Percentiles rank a stretch among this genome's conserved stretches.
phyloP scores from a whole-genome alignment of 2,888 invertebrate species.

The Heliothis peltigera region DNA sequence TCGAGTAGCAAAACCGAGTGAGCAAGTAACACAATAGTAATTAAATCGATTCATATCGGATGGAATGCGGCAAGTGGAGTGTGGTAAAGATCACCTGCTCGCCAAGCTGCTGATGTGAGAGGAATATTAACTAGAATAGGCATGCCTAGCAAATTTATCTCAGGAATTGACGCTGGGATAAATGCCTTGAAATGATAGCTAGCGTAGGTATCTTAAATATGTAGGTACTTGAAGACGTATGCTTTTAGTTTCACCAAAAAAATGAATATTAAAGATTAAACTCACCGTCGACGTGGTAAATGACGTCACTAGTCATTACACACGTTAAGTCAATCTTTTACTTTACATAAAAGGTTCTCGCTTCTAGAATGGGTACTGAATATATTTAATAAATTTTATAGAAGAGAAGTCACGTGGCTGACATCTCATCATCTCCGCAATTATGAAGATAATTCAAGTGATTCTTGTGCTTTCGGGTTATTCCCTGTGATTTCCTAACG shows the following conservation, averaged over 20 bases:
- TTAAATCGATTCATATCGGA: constrained; percentile 65
- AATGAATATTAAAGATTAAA: constrained; percentile 9
- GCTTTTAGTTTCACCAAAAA: neutral
- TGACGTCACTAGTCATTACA: neutral
- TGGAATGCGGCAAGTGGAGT: constrained; percentile 76
- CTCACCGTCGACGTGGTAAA: constrained; percentile 3
- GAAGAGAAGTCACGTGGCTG: neutral
- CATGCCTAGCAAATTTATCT: constrained; percentile 44
- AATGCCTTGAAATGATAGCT: neutral
- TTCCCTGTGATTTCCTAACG: no score
- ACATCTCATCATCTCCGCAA: no score
- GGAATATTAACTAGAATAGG: constrained; percentile 49
- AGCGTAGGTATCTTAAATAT: neutral
- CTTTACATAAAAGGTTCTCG: neutral
- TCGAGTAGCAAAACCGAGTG: constrained; percentile 56
- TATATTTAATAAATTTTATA: neutral
- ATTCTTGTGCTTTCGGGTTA: no score
- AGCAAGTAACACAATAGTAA: constrained; percentile 59
- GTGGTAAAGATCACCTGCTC: constrained; percentile 74
- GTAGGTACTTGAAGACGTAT: neutral
- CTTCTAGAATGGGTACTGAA: neutral
- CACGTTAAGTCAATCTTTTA: neutral
- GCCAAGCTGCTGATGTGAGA: constrained; percentile 49
- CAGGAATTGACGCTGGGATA: constrained; percentile 25
- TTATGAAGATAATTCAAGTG: no score